Evolutionary conservation across 1,140 invertebrate species (phyloP), one percentile per base, ranked within the genome.

Genomic region (Asobara japonica): DNA sequence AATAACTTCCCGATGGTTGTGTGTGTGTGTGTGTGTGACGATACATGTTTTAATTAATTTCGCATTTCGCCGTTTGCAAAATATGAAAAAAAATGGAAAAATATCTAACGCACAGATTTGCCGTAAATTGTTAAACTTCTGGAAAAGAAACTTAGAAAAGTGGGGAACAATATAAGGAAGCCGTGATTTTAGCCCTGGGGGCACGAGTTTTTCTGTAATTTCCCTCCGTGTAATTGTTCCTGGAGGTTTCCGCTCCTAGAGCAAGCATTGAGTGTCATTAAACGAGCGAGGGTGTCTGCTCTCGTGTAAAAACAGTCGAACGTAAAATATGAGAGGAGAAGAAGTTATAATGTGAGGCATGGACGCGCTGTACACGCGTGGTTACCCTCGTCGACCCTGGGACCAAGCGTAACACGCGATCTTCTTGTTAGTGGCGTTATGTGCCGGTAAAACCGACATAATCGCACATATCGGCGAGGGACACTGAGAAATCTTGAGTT

Each of bases 351-450:
- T 60, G 2, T 18, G 22, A 51, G 38, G 20, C 2, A 20, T 65
- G 10, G 25, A 41, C 20, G 20, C 22, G 22, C 8, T 66, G 61
- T 71, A 33, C 65, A 71, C 68, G 51, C 48, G 41, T 62, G 68
- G 48, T 68, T 72, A 72, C 68, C 69, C 71, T 45, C 62, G 33
- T 70, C 72, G 76, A 79, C 77, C 71, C 77, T 75, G 75, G 72
- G 65, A 73, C 68, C 67, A 69, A 70, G 68, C 65, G 74, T 76
- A 78, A 73, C 80, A 82, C 80, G 81, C 81, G 78, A 83, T 83
- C 76, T 79, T 79, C 81, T 80, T 82, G 79, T 82, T 79, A 82
- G 72, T 76, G 76, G 65, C 78, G 73, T 82, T 80, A 80, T 80
- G 80, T 74, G 76, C 79, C 76, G 77, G 80, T 80, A 79, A 82